phyloP scores from a whole-genome alignment of 2,888 invertebrate genomes.

The Mactromeris polynyma region DNA sequence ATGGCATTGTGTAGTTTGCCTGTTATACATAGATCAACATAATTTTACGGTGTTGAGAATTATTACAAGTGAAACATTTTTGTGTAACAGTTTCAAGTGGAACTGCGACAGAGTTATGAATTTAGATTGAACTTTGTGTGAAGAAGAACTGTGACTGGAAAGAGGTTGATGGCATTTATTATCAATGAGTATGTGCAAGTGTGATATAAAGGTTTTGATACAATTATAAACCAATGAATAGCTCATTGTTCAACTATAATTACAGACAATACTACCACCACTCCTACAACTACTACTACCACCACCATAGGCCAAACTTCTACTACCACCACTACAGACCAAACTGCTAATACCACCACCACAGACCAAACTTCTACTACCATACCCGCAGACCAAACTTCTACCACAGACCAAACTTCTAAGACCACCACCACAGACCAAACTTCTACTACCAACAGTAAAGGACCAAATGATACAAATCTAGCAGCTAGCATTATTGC shows the following conservation, averaged over 20 bases:
- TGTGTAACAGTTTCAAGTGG: too few species aligned
- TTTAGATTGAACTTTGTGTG: too few species aligned
- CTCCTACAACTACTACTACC: neutral
- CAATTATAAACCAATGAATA: neutral
- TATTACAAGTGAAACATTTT: too few species aligned
- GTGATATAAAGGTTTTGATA: neutral
- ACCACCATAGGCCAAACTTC: too few species aligned
- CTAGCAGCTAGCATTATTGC: neutral
- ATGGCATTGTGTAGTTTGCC: too few species aligned
- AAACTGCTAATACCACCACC: neutral
- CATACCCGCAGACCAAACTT: neutral
- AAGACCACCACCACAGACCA: neutral
- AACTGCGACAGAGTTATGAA: too few species aligned
- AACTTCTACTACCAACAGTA: neutral
- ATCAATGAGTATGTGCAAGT: constrained; percentile 8
- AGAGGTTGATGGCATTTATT: neutral
- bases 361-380: neutral
- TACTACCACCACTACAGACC: neutral
- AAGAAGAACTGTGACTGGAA: too few species aligned
- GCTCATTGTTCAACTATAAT: neutral
- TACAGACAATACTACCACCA: neutral
- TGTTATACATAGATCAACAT: too few species aligned
- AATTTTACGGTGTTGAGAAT: too few species aligned
- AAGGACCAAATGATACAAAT: too few species aligned
- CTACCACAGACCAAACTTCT: neutral